Evolutionary conservation across 1,140 invertebrate species (phyloP), one percentile per base, ranked within the genome.

Genomic region (Saccostrea cuccullata): DNA sequence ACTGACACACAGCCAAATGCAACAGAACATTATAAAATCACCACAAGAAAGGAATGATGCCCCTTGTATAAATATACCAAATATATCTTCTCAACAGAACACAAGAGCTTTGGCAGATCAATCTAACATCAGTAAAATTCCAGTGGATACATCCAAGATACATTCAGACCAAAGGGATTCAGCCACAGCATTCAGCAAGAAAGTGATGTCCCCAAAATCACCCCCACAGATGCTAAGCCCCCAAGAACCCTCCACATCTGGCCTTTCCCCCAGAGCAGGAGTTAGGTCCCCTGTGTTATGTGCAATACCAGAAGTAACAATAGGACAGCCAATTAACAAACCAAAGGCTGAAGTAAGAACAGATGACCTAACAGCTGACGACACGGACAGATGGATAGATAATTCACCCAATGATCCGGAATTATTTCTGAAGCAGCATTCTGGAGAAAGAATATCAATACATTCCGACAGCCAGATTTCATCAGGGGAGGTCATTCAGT

Each of bases 271-370:
- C 2, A 11, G 36, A 55, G 9, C 55, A n/a, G 11, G 6, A 55
- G 17, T 56, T 55, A 84, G n/a, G n/a, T 84, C 82, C 82, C 82
- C 82, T 55, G 82, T 56, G n/a, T 36, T 84, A 20, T 84, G 40
- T 55, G 17, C 82, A 84, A 84, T 84, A 84, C 82, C 82, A 20
- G 82, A 84, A 84, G 40, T 84, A 84, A 84, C 40, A 55, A 84
- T n/a, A 15, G 30, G 30, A 26, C 82, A 55, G 9, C 15, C 82
- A 23, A 26, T 84, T 23, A 55, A 55, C 40, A 55, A n/a, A 17
- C 17, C 9, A 6, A 17, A 23, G 11, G 5, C 82, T 17, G 55
- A 23, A 55, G 36, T n/a, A n/a, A 55, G 40, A 47, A 13, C 82
- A 47, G 23, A 55, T 11, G 1, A 55, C 5, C n/a, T 26, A n/a